phyloP scores from a whole-genome alignment of 2,888 invertebrate genomes.

The Lasioglossum morio region DNA sequence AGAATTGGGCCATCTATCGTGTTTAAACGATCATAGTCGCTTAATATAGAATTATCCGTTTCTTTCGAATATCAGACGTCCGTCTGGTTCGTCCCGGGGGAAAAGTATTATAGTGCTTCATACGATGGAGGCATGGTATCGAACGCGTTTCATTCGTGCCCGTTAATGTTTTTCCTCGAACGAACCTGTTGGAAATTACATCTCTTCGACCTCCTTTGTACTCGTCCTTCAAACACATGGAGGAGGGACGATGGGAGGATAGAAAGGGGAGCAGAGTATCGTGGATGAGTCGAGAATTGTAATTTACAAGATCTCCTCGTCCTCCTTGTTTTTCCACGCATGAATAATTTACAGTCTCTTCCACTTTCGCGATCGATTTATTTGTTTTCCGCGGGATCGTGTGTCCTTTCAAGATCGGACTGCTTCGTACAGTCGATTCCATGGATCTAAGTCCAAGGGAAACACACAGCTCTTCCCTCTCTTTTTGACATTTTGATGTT shows the following conservation, averaged over 20 bases:
- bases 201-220: conserved; percentile 46
- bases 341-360: conserved; percentile 48
- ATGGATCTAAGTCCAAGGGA: background rate
- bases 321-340: conserved; percentile 23
- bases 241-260: background rate
- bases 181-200: conserved; percentile 51
- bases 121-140: conserved; percentile 27
- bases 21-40: conserved; percentile 19
- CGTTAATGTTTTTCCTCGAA: conserved; percentile 40
- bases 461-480: background rate
- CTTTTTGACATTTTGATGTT: too few relatives aligned
- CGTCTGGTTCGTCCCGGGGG: background rate
- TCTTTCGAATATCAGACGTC: conserved; percentile 29
- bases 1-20: conserved; percentile 30
- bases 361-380: conserved; percentile 17
- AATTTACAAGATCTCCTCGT: conserved; percentile 54
- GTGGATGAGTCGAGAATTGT: conserved; percentile 31
- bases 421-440: background rate
- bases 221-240: conserved; percentile 42
- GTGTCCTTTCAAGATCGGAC: background rate
- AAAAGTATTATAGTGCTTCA: conserved; percentile 38
- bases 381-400: conserved; percentile 11
- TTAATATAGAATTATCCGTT: conserved; percentile 23
- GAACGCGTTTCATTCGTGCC: conserved; percentile 20
- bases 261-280: background rate